Evolutionary conservation across 1,140 invertebrate species (phyloP).

Genomic region (Luehdorfia chinensis): DNA sequence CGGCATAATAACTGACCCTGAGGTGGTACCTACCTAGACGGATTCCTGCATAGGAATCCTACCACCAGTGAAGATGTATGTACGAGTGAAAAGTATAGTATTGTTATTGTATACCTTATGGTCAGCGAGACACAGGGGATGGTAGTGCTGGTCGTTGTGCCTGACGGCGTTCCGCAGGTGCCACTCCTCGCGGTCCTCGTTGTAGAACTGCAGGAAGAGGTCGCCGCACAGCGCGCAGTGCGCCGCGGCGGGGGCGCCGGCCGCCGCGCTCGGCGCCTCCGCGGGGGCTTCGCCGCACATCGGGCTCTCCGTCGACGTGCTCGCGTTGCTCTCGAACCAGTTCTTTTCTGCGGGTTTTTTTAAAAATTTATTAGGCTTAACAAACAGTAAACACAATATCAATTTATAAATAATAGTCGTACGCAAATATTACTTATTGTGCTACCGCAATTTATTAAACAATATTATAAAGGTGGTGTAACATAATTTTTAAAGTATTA

Average conservation of each 20-base stretch:
- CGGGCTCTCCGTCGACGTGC: conserved; percentile 31
- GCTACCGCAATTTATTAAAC: too few relatives aligned
- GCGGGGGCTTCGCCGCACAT: conserved; percentile 46
- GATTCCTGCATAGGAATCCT: too few relatives aligned
- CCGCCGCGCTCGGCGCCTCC: conserved; percentile 81
- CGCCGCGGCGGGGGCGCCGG: conserved; percentile 77
- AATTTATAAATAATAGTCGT: too few relatives aligned
- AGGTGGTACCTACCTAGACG: too few relatives aligned
- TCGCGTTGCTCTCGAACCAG: conserved; percentile 89
- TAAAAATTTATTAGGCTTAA: too few relatives aligned
- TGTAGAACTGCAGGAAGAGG: conserved; percentile 94
- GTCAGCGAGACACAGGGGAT: conserved; percentile 94
- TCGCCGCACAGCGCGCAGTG: conserved; percentile 94
- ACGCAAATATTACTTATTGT: too few relatives aligned
- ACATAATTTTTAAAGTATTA: too few relatives aligned
- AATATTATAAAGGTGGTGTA: too few relatives aligned
- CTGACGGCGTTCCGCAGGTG: conserved; percentile 90
- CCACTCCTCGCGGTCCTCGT: conserved; percentile 98
- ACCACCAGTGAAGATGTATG: too few relatives aligned
- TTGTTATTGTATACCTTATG: conserved; percentile 88
- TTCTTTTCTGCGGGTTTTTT: conserved; percentile 89
- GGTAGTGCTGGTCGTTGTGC: conserved; percentile 89
- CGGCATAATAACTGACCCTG: too few relatives aligned
- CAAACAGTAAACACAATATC: too few relatives aligned
- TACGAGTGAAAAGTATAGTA: too few relatives aligned